Evolutionary conservation across 2,113 vertebrate species (phyloP).

Genomic region (Corvus cornix): DNA sequence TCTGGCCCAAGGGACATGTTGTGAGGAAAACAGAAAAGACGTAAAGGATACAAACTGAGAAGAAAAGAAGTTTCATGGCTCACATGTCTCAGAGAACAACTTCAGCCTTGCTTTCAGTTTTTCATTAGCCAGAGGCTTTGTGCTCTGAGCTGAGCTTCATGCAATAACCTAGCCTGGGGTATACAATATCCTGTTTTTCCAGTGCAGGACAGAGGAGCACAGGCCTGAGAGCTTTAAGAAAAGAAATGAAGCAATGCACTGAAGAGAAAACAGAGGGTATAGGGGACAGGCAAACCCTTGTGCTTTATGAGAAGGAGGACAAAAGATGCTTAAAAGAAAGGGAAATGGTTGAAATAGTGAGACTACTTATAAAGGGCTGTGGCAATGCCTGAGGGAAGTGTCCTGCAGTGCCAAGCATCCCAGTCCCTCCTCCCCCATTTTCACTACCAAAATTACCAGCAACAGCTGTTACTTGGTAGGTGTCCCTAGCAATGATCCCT

Average conservation of each 20-base stretch:
- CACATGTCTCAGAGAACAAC: rapidly evolving
- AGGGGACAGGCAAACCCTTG: background rate
- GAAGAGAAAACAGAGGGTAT: background rate
- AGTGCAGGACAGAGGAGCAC: background rate
- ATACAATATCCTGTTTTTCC: background rate
- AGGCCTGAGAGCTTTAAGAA: background rate
- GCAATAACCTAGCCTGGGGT: background rate
- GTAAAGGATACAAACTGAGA: rapidly evolving
- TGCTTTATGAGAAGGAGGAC: background rate
- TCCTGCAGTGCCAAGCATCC: background rate
- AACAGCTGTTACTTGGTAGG: background rate
- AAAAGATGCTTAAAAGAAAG: background rate
- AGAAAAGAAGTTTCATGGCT: background rate
- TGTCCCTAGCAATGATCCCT: background rate
- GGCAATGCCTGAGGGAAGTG: background rate
- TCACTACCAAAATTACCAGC: background rate
- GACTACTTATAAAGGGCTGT: background rate
- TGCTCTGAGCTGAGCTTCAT: background rate
- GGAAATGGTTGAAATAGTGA: background rate
- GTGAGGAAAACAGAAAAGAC: background rate
- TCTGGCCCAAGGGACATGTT: background rate
- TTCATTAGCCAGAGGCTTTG: background rate
- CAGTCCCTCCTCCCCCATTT: background rate
- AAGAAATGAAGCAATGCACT: rapidly evolving
- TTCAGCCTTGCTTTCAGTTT: background rate